These are phyloP conservation scores for Sebastes umbrosus DNA, from an alignment of 2,797 vertebrate genomes.

Conservation along the genomic window DNA sequence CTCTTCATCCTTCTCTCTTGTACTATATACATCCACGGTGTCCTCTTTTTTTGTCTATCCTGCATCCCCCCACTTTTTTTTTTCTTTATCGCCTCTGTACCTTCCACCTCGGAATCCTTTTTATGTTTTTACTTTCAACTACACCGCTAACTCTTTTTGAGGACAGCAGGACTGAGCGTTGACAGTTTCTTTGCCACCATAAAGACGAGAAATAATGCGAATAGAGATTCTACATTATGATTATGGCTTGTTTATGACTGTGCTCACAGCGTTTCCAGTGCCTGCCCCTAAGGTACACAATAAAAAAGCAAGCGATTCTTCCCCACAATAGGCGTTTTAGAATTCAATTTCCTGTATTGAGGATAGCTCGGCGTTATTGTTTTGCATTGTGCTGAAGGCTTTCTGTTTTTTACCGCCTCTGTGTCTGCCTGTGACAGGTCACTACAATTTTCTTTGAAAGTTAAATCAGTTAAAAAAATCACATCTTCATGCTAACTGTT, in stretches of 20 bases:
- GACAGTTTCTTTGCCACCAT: constrained; percentile 19
- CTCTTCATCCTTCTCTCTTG: constrained; percentile 15
- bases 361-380: constrained; percentile 58
- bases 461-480: background rate
- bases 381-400: constrained; percentile 44
- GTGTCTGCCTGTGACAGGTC: constrained; percentile 1
- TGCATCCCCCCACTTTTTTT: background rate
- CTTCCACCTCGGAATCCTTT: background rate
- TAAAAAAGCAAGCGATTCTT: constrained; percentile 37
- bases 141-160: constrained; percentile 9
- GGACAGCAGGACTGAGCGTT: constrained; percentile 10
- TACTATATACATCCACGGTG: constrained; percentile 12
- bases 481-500: background rate
- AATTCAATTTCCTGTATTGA: constrained; percentile 69
- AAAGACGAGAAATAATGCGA: constrained; percentile 51
- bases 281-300: constrained; percentile 31
- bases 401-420: background rate
- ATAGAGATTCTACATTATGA: constrained; percentile 65
- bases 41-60: background rate
- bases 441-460: background rate
- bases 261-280: constrained; percentile 32
- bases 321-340: constrained; percentile 42
- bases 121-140: background rate
- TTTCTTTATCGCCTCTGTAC: constrained; percentile 1
- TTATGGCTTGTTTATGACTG: constrained; percentile 59